Conservation (phyloP, 2,113 vertebrate genomes). For the Lagopus leucura region DNA sequence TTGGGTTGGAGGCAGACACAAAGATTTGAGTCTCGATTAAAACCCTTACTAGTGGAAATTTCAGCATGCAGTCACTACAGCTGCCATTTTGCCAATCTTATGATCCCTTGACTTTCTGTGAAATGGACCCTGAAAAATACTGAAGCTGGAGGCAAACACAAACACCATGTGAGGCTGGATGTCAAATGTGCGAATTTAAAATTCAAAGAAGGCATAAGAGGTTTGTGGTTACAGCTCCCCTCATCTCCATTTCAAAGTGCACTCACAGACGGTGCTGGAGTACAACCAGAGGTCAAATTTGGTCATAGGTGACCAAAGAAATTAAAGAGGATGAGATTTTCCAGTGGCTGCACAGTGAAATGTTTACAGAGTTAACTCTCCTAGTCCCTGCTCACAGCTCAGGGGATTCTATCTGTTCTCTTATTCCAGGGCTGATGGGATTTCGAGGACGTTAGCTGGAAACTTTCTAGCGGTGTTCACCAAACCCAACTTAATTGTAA, state of each 20-base stretch:
- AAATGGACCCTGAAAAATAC: not conserved
- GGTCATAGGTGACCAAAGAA: not conserved
- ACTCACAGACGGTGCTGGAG: not conserved
- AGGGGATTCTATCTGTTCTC: not conserved
- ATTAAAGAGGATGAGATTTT: constrained; percentile 1
- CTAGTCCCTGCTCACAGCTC: not conserved
- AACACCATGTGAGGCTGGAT: not conserved
- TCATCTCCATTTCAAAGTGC: not conserved
- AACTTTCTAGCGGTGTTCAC: not conserved
- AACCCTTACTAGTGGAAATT: not conserved
- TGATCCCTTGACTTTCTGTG: not conserved
- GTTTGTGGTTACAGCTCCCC: not conserved
- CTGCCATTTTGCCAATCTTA: not conserved
- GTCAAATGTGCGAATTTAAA: not conserved
- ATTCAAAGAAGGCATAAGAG: not conserved
- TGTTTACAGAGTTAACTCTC: not conserved
- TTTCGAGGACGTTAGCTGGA: not conserved
- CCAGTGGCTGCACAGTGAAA: not conserved
- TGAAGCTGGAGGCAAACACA: not conserved
- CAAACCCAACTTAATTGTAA: not conserved
- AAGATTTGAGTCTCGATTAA: not conserved
- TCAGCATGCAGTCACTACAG: not conserved
- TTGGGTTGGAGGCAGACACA: not conserved
- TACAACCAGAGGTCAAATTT: not conserved
- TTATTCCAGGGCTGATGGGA: not conserved